Percentiles rank a stretch among this genome's conserved stretches.
These are phyloP conservation scores for Panonychus citri DNA, from an alignment of 1,140 invertebrate genomes.

Conservation along the genomic window DNA sequence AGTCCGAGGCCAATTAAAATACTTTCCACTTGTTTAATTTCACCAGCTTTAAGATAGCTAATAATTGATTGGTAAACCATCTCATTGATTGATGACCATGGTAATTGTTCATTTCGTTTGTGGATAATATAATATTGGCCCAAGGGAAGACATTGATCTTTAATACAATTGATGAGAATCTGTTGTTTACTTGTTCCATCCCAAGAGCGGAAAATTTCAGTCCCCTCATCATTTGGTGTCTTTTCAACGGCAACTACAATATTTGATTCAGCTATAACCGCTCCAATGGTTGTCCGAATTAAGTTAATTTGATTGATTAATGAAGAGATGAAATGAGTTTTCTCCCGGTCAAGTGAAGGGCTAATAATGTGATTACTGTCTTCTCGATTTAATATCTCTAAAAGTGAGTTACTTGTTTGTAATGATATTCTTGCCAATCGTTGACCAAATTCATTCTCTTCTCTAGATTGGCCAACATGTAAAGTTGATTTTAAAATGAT, in stretches of 20 bases:
- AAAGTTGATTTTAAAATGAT: neutral
- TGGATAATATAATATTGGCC: neutral
- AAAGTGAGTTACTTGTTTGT: neutral
- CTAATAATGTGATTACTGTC: neutral
- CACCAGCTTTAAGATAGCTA: neutral
- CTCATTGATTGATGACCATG: neutral
- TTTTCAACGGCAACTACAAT: too few species aligned
- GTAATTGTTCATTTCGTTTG: neutral
- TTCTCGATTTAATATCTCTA: neutral
- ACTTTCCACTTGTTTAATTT: neutral
- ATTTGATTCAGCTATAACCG: neutral
- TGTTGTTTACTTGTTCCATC: too few species aligned
- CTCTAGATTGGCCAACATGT: neutral
- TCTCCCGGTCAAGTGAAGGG: neutral
- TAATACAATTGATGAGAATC: neutral
- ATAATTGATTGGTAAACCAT: neutral
- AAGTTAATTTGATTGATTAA: constrained; percentile 2
- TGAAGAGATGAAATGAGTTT: constrained; percentile 15
- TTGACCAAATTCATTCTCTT: neutral
- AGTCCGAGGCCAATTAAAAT: neutral
- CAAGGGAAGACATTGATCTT: neutral
- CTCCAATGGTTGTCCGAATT: neutral
- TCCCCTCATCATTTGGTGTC: too few species aligned
- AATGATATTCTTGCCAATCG: neutral
- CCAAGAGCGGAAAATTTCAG: too few species aligned